These are phyloP conservation scores for Brachionichthys hirsutus DNA, from an alignment of 2,113 vertebrate genomes.

Conservation along the genomic window DNA sequence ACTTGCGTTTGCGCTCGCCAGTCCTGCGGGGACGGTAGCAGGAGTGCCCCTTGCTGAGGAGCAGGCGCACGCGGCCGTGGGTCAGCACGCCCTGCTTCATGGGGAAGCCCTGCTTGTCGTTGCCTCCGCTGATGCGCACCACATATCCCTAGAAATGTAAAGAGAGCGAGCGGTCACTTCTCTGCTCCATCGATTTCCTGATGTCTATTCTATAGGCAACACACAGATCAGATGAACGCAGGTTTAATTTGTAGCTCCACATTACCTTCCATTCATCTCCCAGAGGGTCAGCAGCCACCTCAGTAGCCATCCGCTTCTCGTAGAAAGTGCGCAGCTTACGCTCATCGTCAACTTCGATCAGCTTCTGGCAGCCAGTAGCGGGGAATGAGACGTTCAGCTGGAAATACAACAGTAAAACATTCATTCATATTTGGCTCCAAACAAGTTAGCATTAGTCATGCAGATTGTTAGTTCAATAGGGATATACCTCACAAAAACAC, in stretches of 20 bases:
- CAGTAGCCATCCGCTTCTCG: conserved; percentile 97
- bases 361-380: conserved; percentile 97
- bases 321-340: conserved; percentile 96
- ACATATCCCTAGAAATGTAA: conserved; percentile 85
- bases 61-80: conserved; percentile 91
- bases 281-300: conserved; percentile 90
- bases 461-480: no score
- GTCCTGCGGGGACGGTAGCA: conserved; percentile 95
- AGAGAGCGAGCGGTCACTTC: neutral
- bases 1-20: conserved; percentile 96
- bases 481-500: no score
- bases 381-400: conserved; percentile 98
- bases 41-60: conserved; percentile 97
- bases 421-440: neutral
- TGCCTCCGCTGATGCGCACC: conserved; percentile 97
- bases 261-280: conserved; percentile 98
- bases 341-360: conserved; percentile 98
- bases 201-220: no score
- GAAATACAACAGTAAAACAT: no score
- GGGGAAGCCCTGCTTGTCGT: conserved; percentile 97
- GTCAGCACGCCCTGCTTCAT: conserved; percentile 99
- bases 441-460: neutral
- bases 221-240: no score
- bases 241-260: no score
- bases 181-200: neutral